Conservation (phyloP, 1,140 invertebrate genomes). For the Batillaria attramentaria region DNA sequence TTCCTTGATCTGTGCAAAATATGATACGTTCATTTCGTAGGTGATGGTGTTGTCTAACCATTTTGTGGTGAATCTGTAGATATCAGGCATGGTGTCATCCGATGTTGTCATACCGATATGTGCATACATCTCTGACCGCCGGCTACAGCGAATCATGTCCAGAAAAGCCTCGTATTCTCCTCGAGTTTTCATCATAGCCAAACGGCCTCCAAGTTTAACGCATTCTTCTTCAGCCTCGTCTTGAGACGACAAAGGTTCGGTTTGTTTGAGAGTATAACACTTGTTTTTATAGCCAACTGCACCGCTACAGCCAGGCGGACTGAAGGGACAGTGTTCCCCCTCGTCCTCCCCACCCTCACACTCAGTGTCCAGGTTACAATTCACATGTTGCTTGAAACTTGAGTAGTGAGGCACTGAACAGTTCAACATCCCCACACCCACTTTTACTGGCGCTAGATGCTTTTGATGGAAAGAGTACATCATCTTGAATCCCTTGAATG, state of each 20-base stretch:
- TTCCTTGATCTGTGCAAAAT: not conserved
- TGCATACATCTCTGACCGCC: not conserved
- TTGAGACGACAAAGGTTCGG: not conserved
- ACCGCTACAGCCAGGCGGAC: not conserved
- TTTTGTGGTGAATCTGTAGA: not conserved
- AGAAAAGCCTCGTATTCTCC: not conserved
- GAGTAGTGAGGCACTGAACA: slow-evolving; percentile 4
- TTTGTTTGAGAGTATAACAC: not conserved
- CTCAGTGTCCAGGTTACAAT: slow-evolving; percentile 4
- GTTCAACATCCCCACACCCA: not conserved
- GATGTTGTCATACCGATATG: not conserved
- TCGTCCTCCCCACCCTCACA: slow-evolving; percentile 10
- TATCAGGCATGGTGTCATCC: not conserved
- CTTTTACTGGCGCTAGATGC: not conserved
- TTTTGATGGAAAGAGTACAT: not conserved
- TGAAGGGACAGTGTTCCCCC: not conserved
- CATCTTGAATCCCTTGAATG: not conserved
- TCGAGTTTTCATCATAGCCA: not conserved
- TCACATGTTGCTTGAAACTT: not conserved
- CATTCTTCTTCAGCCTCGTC: not conserved
- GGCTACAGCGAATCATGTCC: not conserved
- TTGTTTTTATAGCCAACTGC: not conserved
- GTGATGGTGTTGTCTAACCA: not conserved
- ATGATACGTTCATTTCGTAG: not conserved
- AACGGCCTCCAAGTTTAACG: not conserved